These are phyloP conservation scores for Neolamprologus tretocephalus DNA, from an alignment of 2,113 vertebrate genomes.

Conservation along the genomic window DNA sequence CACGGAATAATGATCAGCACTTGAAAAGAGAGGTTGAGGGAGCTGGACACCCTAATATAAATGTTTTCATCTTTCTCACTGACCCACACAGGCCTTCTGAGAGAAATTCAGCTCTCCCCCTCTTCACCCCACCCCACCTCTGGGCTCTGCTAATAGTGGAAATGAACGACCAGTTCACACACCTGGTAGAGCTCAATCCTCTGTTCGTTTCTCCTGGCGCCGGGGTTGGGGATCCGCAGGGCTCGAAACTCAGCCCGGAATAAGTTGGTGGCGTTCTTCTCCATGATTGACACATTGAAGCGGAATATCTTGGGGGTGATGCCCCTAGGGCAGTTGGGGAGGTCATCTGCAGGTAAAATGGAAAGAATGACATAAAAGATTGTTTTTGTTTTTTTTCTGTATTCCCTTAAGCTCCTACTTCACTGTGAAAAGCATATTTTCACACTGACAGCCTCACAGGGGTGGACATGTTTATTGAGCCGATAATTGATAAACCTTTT, in stretches of 20 bases:
- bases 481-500: conserved; percentile 15
- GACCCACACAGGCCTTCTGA: conserved; percentile 21
- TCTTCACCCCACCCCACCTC: neutral
- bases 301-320: conserved; percentile 91
- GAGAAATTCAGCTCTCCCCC: conserved; percentile 16
- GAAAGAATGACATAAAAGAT: neutral
- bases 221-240: conserved; percentile 81
- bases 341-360: conserved; percentile 77
- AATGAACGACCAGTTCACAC: conserved; percentile 26
- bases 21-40: conserved; percentile 28
- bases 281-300: conserved; percentile 92
- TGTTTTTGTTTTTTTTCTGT: rapidly evolving
- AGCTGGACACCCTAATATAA: conserved; percentile 49
- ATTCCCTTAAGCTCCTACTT: neutral
- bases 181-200: conserved; percentile 98
- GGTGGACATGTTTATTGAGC: conserved; percentile 25
- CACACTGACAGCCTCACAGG: neutral
- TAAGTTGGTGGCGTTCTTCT: conserved; percentile 93
- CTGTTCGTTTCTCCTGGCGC: conserved; percentile 87
- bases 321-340: conserved; percentile 85
- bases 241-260: conserved; percentile 95
- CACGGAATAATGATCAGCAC: conserved; percentile 64
- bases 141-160: conserved; percentile 2
- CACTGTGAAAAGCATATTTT: conserved; percentile 3
- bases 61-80: conserved; percentile 54